Evolutionary conservation across 2,888 invertebrate genomes (phyloP).

Genomic region (Papilio elwesi): DNA sequence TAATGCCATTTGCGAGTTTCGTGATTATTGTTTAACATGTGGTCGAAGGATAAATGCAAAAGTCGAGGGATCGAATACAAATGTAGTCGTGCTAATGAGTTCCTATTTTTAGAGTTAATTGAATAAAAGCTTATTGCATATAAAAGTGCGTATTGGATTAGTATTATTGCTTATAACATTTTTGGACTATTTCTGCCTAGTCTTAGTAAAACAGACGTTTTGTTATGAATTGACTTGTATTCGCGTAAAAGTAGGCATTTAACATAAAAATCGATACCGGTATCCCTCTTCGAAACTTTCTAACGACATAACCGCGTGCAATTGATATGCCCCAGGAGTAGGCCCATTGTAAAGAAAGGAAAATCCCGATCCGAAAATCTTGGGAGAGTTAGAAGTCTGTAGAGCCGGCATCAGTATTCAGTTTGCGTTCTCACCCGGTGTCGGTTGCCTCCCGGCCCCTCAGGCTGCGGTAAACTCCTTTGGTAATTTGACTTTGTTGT

Average conservation of each 20-base stretch:
- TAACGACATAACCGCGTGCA: slow-evolving; percentile 85
- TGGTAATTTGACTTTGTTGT: slow-evolving; percentile 84
- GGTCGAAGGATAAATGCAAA: neutral
- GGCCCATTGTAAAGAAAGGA: slow-evolving; percentile 84
- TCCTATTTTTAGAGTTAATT: neutral
- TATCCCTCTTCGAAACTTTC: slow-evolving; percentile 75
- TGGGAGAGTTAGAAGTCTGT: slow-evolving; percentile 76
- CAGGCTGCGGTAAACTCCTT: slow-evolving; percentile 79
- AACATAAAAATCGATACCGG: slow-evolving; percentile 78
- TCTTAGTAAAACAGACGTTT: neutral
- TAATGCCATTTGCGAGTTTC: slow-evolving; percentile 12
- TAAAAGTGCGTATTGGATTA: slow-evolving; percentile 51
- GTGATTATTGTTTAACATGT: slow-evolving; percentile 8
- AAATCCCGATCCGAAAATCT: slow-evolving; percentile 84
- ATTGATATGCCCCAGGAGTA: slow-evolving; percentile 84
- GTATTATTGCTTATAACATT: no score
- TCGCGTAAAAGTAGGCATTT: slow-evolving; percentile 53
- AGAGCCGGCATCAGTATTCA: slow-evolving; percentile 77
- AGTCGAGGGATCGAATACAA: neutral
- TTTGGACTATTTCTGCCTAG: no score
- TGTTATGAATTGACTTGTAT: slow-evolving; percentile 39
- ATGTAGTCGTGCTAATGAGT: neutral
- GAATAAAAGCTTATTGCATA: no score
- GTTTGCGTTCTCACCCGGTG: slow-evolving; percentile 72
- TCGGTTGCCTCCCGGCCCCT: slow-evolving; percentile 59